Evolutionary conservation across 1,140 invertebrate species (phyloP).

Genomic region (Calephelis virginiensis): DNA sequence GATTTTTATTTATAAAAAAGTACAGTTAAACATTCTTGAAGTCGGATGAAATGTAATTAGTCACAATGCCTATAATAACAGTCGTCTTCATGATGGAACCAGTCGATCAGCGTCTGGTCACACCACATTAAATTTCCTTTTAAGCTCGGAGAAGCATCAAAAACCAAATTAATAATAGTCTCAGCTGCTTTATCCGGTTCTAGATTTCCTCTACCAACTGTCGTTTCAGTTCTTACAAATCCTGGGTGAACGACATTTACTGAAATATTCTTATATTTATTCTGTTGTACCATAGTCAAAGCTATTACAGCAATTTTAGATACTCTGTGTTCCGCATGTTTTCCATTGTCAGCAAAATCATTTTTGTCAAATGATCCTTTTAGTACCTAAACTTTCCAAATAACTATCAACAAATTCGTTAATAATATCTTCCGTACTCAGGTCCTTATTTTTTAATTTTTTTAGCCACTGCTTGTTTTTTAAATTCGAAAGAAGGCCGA

Average conservation of each 20-base stretch:
- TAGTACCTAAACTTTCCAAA: constrained; percentile 78
- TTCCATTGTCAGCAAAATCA: constrained; percentile 80
- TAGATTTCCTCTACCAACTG: constrained; percentile 39
- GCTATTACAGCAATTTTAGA: constrained; percentile 86
- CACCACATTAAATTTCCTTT: constrained; percentile 63
- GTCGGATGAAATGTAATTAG: neutral
- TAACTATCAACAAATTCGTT: constrained; percentile 83
- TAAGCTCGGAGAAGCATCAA: constrained; percentile 59
- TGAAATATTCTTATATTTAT: constrained; percentile 58
- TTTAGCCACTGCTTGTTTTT: constrained; percentile 76
- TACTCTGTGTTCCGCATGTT: constrained; percentile 82
- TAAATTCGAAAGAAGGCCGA: constrained; percentile 81
- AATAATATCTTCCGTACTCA: constrained; percentile 81
- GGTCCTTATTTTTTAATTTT: constrained; percentile 41
- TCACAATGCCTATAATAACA: constrained; percentile 52
- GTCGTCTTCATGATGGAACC: constrained; percentile 56
- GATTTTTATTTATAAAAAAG: too few species aligned
- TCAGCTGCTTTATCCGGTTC: constrained; percentile 54
- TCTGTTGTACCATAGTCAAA: constrained; percentile 79
- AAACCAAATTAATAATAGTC: constrained; percentile 50
- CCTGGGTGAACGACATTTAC: constrained; percentile 67
- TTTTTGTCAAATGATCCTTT: constrained; percentile 67
- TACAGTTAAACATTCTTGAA: too few species aligned
- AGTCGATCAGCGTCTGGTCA: constrained; percentile 56
- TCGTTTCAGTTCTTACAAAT: constrained; percentile 58